Conservation (phyloP, 2,113 vertebrate species). For the Macquaria ambigua region DNA sequence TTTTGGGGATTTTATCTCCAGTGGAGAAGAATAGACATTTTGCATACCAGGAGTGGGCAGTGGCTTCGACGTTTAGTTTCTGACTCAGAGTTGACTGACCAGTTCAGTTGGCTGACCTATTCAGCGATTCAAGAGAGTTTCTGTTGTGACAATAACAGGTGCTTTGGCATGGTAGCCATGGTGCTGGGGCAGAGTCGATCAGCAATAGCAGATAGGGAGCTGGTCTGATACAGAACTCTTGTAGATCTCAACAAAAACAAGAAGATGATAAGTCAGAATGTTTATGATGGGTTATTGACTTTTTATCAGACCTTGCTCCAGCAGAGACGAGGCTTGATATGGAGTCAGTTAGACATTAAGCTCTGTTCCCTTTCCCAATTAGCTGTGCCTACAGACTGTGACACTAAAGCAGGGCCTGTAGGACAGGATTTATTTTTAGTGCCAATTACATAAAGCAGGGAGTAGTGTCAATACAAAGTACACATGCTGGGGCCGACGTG, state of each 20-base stretch:
- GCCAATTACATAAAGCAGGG: constrained; percentile 53
- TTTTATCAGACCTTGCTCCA: constrained; percentile 17
- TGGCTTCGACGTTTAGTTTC: constrained; percentile 14
- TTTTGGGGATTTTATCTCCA: constrained; percentile 62
- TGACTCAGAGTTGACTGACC: constrained; percentile 60
- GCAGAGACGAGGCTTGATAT: constrained; percentile 7
- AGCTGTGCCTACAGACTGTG: constrained; percentile 44
- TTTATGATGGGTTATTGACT: constrained; percentile 49
- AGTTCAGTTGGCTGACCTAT: constrained; percentile 48
- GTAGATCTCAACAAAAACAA: not conserved
- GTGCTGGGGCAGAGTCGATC: not conserved
- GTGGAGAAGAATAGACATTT: constrained; percentile 56
- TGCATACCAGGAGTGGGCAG: constrained; percentile 53
- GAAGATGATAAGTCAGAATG: not conserved
- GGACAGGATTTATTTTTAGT: constrained; percentile 63
- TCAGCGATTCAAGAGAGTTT: constrained; percentile 32
- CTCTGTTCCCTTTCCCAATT: constrained; percentile 40
- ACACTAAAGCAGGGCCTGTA: constrained; percentile 39
- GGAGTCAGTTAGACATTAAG: constrained; percentile 34
- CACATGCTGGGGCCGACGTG: constrained; percentile 18
- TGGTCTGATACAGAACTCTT: not conserved
- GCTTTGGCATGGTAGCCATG: constrained; percentile 7
- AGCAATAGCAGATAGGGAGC: not conserved
- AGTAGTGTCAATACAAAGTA: constrained; percentile 48
- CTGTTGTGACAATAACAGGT: constrained; percentile 33